Percentiles rank a stretch among this genome's conserved stretches.
phyloP scores from a whole-genome alignment of 1,140 invertebrate species.

The Penaeus chinensis region DNA sequence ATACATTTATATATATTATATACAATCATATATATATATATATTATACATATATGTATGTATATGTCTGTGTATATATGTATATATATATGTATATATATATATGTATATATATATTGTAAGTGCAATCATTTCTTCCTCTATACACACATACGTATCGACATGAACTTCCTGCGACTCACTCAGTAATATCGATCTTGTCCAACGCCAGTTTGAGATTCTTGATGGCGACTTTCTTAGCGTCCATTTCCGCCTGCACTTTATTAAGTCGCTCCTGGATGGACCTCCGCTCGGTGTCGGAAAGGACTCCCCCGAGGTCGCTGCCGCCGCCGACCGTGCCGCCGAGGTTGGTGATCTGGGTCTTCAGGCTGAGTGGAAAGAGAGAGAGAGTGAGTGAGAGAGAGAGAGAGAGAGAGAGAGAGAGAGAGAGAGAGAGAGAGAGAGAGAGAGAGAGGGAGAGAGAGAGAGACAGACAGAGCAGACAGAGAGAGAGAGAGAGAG shows the following conservation, averaged over 20 bases:
- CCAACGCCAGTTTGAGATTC: constrained; percentile 79
- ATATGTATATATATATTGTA: no score
- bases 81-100: no score
- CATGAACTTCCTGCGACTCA: constrained; percentile 68
- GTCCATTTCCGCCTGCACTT: constrained; percentile 78
- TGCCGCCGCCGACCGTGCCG: constrained; percentile 70
- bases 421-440: neutral
- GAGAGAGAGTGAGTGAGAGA: neutral
- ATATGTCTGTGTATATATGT: no score
- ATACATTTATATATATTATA: no score
- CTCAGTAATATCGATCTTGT: constrained; percentile 84
- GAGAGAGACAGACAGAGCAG: no score
- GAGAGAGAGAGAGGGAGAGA: neutral
- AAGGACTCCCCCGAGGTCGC: constrained; percentile 66
- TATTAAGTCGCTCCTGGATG: constrained; percentile 77
- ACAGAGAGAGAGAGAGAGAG: constrained; percentile 31
- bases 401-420: neutral
- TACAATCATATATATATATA: no score
- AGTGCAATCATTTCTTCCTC: no score
- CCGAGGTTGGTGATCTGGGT: constrained; percentile 70
- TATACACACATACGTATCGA: neutral
- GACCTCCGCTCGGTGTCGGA: constrained; percentile 74
- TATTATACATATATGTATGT: no score
- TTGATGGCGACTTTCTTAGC: constrained; percentile 79
- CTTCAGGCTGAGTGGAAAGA: constrained; percentile 71